phyloP scores from a whole-genome alignment of 1,140 invertebrate genomes.

The Orchesella cincta region DNA sequence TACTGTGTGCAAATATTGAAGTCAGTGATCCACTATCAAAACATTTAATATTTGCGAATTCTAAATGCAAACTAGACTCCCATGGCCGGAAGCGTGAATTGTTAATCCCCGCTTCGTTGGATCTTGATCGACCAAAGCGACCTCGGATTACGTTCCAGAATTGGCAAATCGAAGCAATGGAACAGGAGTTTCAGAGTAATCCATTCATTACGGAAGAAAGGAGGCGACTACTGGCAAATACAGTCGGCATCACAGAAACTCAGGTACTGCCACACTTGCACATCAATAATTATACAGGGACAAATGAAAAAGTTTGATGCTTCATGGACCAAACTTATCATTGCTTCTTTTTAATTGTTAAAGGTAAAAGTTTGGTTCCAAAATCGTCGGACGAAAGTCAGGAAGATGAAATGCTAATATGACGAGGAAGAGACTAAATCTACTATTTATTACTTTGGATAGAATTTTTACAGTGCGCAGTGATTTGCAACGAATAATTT shows the following conservation, averaged over 20 bases:
- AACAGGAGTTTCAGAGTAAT: slow-evolving; percentile 36
- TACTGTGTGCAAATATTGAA: not conserved
- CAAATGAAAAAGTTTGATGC: not conserved
- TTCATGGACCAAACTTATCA: not conserved
- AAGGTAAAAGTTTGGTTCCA: slow-evolving; percentile 16
- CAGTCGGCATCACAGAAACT: slow-evolving; percentile 35
- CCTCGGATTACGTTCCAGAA: slow-evolving; percentile 37
- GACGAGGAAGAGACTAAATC: not conserved
- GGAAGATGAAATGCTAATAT: not conserved
- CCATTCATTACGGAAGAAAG: slow-evolving; percentile 34
- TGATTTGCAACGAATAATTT: too few relatives aligned
- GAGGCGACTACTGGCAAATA: slow-evolving; percentile 23
- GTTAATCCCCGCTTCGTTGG: slow-evolving; percentile 39
- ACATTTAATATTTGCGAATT: too few relatives aligned
- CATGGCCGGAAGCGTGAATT: slow-evolving; percentile 34
- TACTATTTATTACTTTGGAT: too few relatives aligned
- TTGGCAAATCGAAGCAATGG: slow-evolving; percentile 30
- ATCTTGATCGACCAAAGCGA: slow-evolving; percentile 43
- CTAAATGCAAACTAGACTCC: too few relatives aligned
- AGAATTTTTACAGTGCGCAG: too few relatives aligned
- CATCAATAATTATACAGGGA: not conserved
- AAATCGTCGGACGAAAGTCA: slow-evolving; percentile 15
- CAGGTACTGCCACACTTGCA: slow-evolving; percentile 26
- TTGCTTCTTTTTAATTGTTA: not conserved
- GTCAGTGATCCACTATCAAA: not conserved